These are phyloP conservation scores for Hemaris fuciformis DNA, from an alignment of 2,888 invertebrate species.

Conservation along the genomic window DNA sequence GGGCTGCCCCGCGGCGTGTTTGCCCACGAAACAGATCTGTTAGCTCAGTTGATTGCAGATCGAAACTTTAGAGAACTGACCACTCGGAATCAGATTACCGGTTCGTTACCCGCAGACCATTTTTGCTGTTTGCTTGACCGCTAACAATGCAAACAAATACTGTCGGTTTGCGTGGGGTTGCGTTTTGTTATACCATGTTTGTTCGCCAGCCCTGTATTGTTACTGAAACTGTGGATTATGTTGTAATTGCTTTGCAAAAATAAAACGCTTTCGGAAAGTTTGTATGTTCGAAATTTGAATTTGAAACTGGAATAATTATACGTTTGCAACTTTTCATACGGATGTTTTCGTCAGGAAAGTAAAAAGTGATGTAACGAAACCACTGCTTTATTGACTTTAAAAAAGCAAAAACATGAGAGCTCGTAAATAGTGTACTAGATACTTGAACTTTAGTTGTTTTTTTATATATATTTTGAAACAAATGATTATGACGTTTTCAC, in stretches of 20 bases:
- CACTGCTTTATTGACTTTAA: too few species aligned
- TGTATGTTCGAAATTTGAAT: not conserved
- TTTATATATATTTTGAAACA: too few species aligned
- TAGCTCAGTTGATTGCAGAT: slow-evolving; percentile 73
- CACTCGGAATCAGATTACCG: slow-evolving; percentile 73
- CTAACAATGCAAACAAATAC: slow-evolving; percentile 64
- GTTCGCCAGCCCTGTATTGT: slow-evolving; percentile 3
- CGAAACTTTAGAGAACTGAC: slow-evolving; percentile 73
- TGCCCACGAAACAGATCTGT: slow-evolving; percentile 71
- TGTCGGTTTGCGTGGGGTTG: slow-evolving; percentile 37
- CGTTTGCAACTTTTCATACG: not conserved
- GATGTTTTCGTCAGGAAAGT: not conserved
- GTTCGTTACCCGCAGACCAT: slow-evolving; percentile 66
- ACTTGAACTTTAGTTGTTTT: too few species aligned
- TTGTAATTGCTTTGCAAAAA: not conserved
- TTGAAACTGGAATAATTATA: not conserved
- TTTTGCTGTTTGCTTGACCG: slow-evolving; percentile 68
- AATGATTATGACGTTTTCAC: too few species aligned
- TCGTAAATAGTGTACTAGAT: too few species aligned
- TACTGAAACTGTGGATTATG: not conserved
- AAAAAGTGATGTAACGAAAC: too few species aligned
- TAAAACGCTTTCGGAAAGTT: not conserved
- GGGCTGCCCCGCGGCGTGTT: slow-evolving; percentile 56
- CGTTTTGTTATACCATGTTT: slow-evolving; percentile 15
- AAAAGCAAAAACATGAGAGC: too few species aligned